Base-by-base conservation (phyloP, 1,140 invertebrate genomes). In the Listronotus bonariensis region DNA sequence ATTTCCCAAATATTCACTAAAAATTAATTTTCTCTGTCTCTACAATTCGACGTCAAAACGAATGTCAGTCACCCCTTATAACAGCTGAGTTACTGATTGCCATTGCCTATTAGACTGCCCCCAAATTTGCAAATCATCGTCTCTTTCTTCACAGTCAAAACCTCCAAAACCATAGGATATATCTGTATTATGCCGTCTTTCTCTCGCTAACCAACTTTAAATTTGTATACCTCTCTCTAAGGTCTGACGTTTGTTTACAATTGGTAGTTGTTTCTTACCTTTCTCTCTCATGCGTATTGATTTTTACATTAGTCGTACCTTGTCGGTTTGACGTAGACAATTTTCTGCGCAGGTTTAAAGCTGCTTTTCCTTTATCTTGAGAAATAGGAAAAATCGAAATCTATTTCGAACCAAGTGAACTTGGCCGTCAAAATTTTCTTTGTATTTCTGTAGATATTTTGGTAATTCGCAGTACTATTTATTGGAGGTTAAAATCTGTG, bases 21-120 rank as follows among this genome's bases (percentile, higher is more conserved):
- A 26, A 62, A 63, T 55, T 20, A 73, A 59, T 67, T 70, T 66
- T 65, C 61, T 52, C 34, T 38, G 55, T 54, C 56, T 59, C 20
- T 5, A 3, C 42, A 34, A 52, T 31, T 57, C 64, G 68, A 74
- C 72, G 72, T 73, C 73, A 76, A 72, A 69, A 52, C 58, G 59
- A 72, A 69, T 74, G 74, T 74, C 74, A 76, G 67, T 76, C 71
- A 74, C 72, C 72, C 61, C 67, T 58, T 66, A 58, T 57, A 74
- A 74, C 72, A 76, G 71, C 72, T 74, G 72, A 73, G 69, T 65
- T 72, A 57, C 55, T 54, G 69, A 71, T 68, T 68, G 66, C 60
- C 38, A 41, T 51, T 51, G 53, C 12, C n/a, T 18, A 51, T 57
- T 65, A 65, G 62, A 56, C 41, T 57, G 43, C 12, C 52, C 68